Evolutionary conservation across 2,888 invertebrate genomes (phyloP), one percentile per base, ranked within the genome.

Genomic region (Iselma pallidipennis): DNA sequence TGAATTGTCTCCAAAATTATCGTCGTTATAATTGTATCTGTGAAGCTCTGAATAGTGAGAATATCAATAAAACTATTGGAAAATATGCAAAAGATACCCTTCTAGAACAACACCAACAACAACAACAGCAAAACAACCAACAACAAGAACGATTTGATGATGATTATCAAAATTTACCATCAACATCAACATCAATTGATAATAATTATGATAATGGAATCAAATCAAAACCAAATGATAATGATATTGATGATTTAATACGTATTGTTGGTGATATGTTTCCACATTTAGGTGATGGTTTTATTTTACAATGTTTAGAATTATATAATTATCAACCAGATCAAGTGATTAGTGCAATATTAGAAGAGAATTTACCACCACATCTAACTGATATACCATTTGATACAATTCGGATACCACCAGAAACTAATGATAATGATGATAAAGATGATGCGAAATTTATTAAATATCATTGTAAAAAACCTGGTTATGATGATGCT

Each of bases 241-340:
- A 70, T 9, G 76, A 78, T 45, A 74, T 84, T 45, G 83, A 84
- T 59, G 61, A 75, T 14, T 81, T 82, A 68, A 83, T 85, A 26
- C 67, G 76, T 9, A 76, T 80, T 21, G 82, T 86, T 28, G 71
- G 82, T 25, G 85, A 85, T 59, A 81, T 96, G 59, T 82, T 97
- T 49, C 92, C 93, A 2, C 88, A 95, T 81, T 83, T 95, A 51
- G 94, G 95, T 0, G 91, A 91, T 73, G 93, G 86, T 0, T 88
- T 88, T 64, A 85, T 90, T 29, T 81, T 94, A 80, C 86, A 87
- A 75, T 91, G 95, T 71, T 82, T 96, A 56, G 85, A 91, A 71
- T 87, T 91, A 74, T 94, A 92, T 74, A 87, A 91, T 19, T 91
- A 88, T 78, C 87, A 90, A 70, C 84, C 89, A 0, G 91, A 90